These are phyloP conservation scores for Aquatica leii DNA, from an alignment of 2,888 invertebrate genomes.

Conservation along the genomic window DNA sequence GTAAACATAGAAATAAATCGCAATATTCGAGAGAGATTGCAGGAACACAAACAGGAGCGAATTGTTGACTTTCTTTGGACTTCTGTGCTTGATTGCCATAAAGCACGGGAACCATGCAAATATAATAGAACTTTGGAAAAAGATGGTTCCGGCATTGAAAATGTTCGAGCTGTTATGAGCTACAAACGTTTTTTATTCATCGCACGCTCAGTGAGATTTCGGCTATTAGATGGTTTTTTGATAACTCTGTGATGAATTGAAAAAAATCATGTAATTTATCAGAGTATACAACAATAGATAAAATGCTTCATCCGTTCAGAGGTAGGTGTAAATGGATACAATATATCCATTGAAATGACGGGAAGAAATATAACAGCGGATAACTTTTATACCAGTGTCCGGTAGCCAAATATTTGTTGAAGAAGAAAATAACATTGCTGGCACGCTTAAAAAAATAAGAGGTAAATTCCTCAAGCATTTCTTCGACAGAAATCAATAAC, in stretches of 20 bases:
- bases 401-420: not conserved
- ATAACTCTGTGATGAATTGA: conserved; percentile 1
- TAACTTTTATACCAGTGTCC: conserved; percentile 1
- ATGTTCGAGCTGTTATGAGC: too few relatives aligned
- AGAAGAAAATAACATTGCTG: conserved; percentile 1
- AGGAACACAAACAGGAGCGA: not conserved
- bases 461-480: not conserved
- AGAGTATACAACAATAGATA: conserved; percentile 1
- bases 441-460: not conserved
- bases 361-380: conserved; percentile 8
- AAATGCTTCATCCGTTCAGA: not conserved
- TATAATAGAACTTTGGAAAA: too few relatives aligned
- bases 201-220: too few relatives aligned
- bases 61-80: not conserved
- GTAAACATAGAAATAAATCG: not conserved
- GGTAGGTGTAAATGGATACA: conserved; percentile 1
- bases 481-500: not conserved
- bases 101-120: too few relatives aligned
- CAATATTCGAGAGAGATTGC: not conserved
- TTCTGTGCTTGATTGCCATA: too few relatives aligned
- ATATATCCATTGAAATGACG: conserved; percentile 4
- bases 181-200: too few relatives aligned
- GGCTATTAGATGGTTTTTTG: conserved; percentile 5
- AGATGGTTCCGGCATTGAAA: too few relatives aligned
- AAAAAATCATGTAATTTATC: not conserved